Conservation (phyloP, 2,797 vertebrate genomes). For the Helicolenus hilgendorfi region DNA sequence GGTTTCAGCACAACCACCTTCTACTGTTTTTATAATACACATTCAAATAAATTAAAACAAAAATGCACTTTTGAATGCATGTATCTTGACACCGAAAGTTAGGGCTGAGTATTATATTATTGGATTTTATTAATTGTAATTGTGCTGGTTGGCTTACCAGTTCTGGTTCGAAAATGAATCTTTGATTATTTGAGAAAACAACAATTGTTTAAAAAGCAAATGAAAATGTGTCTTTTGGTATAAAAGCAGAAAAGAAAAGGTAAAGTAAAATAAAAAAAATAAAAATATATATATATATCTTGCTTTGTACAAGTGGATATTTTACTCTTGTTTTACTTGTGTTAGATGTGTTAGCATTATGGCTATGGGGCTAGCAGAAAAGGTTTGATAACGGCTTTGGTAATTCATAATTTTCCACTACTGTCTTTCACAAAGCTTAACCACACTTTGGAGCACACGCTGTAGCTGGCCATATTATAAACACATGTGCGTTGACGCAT, state of each 20-base stretch:
- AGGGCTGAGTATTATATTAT: neutral
- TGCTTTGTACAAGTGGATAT: neutral
- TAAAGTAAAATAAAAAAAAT: neutral
- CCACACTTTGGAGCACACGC: neutral
- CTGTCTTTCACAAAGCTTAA: neutral
- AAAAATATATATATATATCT: too few relatives aligned
- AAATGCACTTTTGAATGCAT: neutral
- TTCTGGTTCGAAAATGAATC: neutral
- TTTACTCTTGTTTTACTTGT: neutral
- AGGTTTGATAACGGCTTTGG: neutral
- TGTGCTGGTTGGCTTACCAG: neutral
- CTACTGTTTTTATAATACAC: neutral
- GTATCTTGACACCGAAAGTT: neutral
- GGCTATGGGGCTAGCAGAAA: neutral
- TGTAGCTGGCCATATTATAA: neutral
- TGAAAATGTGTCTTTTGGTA: neutral
- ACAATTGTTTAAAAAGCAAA: neutral
- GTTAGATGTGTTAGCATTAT: neutral
- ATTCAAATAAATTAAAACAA: neutral
- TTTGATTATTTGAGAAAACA: neutral
- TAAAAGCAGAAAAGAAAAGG: too few relatives aligned
- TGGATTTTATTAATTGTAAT: neutral
- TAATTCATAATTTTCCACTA: neutral
- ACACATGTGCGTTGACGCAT: neutral
- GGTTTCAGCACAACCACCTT: neutral